A percentile compares a stretch with the other conserved stretches of the same genome.
phyloP scores from a whole-genome alignment of 2,113 vertebrate genomes.

The Misgurnus mizolepis region DNA sequence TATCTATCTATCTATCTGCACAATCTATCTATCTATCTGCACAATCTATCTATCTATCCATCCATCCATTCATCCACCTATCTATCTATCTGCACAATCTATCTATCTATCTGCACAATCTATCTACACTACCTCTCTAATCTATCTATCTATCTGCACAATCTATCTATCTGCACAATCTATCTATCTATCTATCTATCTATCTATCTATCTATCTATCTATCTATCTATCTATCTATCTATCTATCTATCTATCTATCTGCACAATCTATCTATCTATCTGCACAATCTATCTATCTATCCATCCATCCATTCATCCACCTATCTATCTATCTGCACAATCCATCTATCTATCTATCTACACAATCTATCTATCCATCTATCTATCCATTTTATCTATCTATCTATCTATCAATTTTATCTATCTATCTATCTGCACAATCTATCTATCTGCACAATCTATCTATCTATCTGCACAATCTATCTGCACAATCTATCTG shows the following conservation, averaged over 20 bases:
- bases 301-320: no score
- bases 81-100: neutral
- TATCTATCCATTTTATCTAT: no score
- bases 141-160: neutral
- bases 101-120: neutral
- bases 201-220: neutral
- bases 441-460: neutral
- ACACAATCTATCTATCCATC: no score
- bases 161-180: neutral
- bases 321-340: no score
- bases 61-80: neutral
- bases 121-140: no score
- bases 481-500: conserved; percentile 1
- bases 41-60: neutral
- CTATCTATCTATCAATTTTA: no score
- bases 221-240: no score
- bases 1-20: neutral
- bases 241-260: no score
- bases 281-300: no score
- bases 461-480: neutral
- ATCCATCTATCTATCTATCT: no score
- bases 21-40: conserved; percentile 4
- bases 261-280: no score
- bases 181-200: neutral
- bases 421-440: neutral